Evolutionary conservation across 2,113 vertebrate genomes (phyloP).

Genomic region (Tragelaphus imberbis): DNA sequence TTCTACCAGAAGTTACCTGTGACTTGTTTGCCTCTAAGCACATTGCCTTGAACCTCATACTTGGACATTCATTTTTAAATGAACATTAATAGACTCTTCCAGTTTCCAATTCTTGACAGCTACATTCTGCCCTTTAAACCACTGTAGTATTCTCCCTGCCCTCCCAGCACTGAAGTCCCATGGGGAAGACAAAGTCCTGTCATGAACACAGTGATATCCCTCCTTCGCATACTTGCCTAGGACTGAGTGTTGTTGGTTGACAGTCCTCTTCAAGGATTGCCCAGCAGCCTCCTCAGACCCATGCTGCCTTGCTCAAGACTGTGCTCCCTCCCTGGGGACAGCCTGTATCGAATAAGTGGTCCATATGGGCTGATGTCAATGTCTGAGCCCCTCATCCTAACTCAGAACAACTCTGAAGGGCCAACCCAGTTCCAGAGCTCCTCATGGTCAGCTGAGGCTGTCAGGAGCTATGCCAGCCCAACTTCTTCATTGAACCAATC

Average conservation of each 20-base stretch:
- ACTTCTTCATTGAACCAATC: conserved; percentile 8
- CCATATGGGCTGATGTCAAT: not conserved
- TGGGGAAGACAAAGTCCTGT: not conserved
- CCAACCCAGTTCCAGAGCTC: not conserved
- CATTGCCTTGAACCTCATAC: not conserved
- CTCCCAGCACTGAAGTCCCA: not conserved
- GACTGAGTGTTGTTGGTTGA: not conserved
- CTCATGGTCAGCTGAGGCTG: not conserved
- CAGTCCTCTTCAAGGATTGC: not conserved
- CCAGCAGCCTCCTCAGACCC: not conserved
- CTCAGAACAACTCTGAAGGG: conserved; percentile 18
- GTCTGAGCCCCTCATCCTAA: not conserved
- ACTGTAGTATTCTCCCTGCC: not conserved
- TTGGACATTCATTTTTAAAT: not conserved
- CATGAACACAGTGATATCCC: not conserved
- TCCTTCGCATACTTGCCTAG: not conserved
- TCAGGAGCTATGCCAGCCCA: not conserved
- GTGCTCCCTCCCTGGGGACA: not conserved
- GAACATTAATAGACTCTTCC: not conserved
- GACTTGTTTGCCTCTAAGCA: not conserved
- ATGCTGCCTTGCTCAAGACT: not conserved
- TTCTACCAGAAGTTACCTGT: not conserved
- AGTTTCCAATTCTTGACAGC: not conserved
- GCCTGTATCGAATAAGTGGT: not conserved
- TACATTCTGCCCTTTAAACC: not conserved